These are phyloP conservation scores for Sarcophaga subvicina DNA, from an alignment of 2,888 invertebrate species.

Conservation along the genomic window DNA sequence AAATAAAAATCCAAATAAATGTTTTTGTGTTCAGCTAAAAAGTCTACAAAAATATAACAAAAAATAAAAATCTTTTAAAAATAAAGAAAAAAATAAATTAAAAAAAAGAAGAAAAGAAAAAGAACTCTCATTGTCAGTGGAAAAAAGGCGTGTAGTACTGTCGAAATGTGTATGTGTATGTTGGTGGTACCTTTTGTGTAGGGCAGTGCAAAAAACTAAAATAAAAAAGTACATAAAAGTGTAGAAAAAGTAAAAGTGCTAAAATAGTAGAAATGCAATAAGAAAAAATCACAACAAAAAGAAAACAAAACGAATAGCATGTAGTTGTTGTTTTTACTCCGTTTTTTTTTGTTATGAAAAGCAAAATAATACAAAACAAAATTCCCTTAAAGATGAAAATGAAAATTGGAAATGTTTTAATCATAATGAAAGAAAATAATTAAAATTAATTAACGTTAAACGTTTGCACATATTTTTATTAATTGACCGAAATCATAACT, in stretches of 20 bases:
- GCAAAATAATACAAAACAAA: constrained; percentile 1
- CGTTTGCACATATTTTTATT: constrained; percentile 3
- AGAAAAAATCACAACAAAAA: neutral
- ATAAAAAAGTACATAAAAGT: constrained; percentile 30
- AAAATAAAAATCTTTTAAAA: constrained; percentile 4
- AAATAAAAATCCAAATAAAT: constrained; percentile 14
- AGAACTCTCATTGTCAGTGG: constrained; percentile 6
- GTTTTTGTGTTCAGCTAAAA: neutral
- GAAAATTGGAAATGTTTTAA: constrained; percentile 12
- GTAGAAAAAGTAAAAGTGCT: constrained; percentile 67
- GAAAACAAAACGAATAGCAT: constrained; percentile 31
- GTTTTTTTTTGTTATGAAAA: neutral
- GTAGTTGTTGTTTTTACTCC: neutral
- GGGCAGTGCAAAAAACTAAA: neutral
- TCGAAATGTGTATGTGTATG: constrained; percentile 13
- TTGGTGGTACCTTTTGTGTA: constrained; percentile 5
- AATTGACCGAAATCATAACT: constrained; percentile 2
- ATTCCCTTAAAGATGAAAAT: constrained; percentile 3
- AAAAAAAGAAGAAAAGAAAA: constrained; percentile 34
- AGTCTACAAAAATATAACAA: constrained; percentile 45
- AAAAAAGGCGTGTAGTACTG: constrained; percentile 64
- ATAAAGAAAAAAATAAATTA: constrained; percentile 1
- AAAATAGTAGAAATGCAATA: constrained; percentile 39
- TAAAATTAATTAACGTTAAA: neutral
- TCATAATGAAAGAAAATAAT: constrained; percentile 16